Percentiles rank a stretch among this genome's conserved stretches.
Evolutionary conservation across 2,797 vertebrate genomes (phyloP).

Genomic region (Chloroceryle amazona): DNA sequence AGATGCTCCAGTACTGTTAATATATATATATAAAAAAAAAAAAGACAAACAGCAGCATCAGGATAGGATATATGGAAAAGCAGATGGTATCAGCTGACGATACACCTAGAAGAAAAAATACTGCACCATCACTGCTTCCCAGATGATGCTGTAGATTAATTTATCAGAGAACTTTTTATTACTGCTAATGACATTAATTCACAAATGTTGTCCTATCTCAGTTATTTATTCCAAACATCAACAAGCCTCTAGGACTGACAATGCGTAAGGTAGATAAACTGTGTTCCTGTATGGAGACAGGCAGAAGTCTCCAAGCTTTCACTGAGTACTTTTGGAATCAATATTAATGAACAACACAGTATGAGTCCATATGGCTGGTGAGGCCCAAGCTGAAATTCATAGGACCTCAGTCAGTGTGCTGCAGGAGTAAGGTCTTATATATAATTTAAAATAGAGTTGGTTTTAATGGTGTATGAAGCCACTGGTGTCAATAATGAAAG

Average conservation of each 20-base stretch:
- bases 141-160: not conserved
- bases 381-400: not conserved
- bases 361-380: not conserved
- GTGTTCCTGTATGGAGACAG: not conserved
- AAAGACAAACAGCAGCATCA: not conserved
- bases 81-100: not conserved
- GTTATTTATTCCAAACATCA: not conserved
- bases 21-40: not conserved
- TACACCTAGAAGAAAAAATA: not conserved
- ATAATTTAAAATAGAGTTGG: slow-evolving; percentile 40
- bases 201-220: not conserved
- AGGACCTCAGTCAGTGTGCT: not conserved
- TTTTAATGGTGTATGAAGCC: slow-evolving; percentile 39
- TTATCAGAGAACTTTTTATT: not conserved
- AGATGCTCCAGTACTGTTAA: not conserved
- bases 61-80: not conserved
- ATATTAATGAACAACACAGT: not conserved
- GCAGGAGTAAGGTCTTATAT: slow-evolving; percentile 14
- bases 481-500: slow-evolving; percentile 58
- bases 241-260: not conserved
- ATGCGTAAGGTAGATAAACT: not conserved
- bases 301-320: not conserved
- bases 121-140: not conserved
- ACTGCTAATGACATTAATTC: not conserved
- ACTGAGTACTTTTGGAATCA: slow-evolving; percentile 20